Base-by-base conservation (phyloP, 2,797 vertebrate species). In the Squalus acanthias region DNA sequence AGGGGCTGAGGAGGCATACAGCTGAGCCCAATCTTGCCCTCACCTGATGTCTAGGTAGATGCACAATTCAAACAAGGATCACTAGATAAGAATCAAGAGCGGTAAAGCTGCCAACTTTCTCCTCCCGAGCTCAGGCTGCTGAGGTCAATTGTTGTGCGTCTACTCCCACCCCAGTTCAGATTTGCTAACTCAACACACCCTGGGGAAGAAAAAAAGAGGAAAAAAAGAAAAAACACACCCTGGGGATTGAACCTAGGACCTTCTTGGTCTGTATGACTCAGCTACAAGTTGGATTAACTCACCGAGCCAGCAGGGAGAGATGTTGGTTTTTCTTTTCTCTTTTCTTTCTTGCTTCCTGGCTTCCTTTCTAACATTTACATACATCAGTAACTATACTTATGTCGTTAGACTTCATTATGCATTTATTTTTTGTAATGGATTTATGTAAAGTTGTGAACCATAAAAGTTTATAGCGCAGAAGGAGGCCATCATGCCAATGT, bases 391-490 rank as follows among this genome's bases (percentile, higher is more conserved):
- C 89, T 39, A 22, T 63, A 33, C 63, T 65, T 92, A 17, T 33
- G 3, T 65, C 29, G 67, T 67, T 92, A n/a, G 89, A 63, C 89
- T 89, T 89, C 60, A 65, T 65, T 92, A 67, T 67, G 26, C 33
- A 22, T n/a, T 67, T 4, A 79, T 29, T 39, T 67, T 92, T 67
- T 92, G 60, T 6, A 65, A 39, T 22, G 17, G 67, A 65, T n/a
- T 39, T 65, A 92, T 92, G 17, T 63, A n/a, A 22, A 65, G 67
- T n/a, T 92, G 89, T n/a, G 63, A 92, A 67, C 63, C 15, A n/a
- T 65, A 65, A 60, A 92, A n/a, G 63, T 92, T n/a, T 92, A 92
- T 67, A 67, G n/a, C 63, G 22, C 60, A 92, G 89, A 67, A 92
- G 60, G 33, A 92, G 17, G 89, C 8, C 89, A 67, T 92, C 60